Base-by-base conservation (phyloP, 1,140 invertebrate species). In the Trialeurodes vaporariorum region DNA sequence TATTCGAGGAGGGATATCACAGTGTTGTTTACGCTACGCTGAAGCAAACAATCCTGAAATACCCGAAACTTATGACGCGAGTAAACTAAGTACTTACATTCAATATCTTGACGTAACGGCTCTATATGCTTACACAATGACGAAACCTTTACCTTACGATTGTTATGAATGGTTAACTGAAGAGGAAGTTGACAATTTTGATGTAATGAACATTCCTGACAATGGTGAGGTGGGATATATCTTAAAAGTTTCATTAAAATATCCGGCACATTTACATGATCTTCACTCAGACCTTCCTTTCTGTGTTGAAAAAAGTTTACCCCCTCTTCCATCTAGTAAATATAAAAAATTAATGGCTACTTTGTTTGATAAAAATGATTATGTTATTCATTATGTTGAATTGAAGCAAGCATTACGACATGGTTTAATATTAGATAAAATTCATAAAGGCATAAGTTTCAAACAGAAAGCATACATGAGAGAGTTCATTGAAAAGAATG, bases 401-500 rank as follows among this genome's bases (percentile, higher is more conserved):
- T 75, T 83, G 40, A 73, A 81, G 75, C 79, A 81, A 73, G 80
- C 76, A 69, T n/a, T 82, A 25, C 63, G 75, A 64, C 24, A 75
- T 67, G 82, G 81, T 34, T 59, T 84, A 27, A 74, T 73, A 70
- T 63, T 83, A 63, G 77, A 69, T 62, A 81, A 81, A 76, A 75
- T 84, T 49, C 75, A 83, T 75, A 72, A 76, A 74, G 74, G 82
- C 68, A 74, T 81, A 70, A 71, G 77, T 75, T 83, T 85, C 17
- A 9, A 9, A 49, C 34, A 49, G 34, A 49, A 49, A 49, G 5
- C 34, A 17, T 49, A 49, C 34, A 49, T 49, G 34, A 49, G 17
- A 49, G 5, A 5, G 5, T 49, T 49, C 34, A 49, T 49, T 5
- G 34, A 49, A 49, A 49, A 49, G 17, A 9, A 17, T 49, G 34